Evolutionary conservation across 2,888 invertebrate species (phyloP), one percentile per base, ranked within the genome.

Genomic region (Drosophila ustulata): DNA sequence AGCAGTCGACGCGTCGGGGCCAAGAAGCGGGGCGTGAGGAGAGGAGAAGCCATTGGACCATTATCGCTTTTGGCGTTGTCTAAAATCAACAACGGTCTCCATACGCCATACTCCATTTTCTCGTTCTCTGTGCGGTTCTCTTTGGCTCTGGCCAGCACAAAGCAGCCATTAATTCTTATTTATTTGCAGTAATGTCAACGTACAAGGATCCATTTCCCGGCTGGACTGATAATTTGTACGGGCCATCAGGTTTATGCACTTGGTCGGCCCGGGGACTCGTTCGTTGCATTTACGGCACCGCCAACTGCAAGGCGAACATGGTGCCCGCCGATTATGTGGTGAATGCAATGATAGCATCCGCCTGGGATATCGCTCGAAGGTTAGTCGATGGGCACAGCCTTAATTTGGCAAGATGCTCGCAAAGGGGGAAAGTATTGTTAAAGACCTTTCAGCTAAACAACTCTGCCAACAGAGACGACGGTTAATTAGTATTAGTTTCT

Each of bases 211-310:
- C 93, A 66, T 83, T 92, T 71, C 92, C 93, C 72, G 93, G 93
- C 66, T 93, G 92, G 92, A 93, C 93, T 68, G 93, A 93, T 89
- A 93, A 93, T 89, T 89, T 93, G 78, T 92, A 93, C 81, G 93
- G 93, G 72, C 93, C 93, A 79, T 92, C 93, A 58, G 92, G 92
- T 68, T 79, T 93, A 67, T 92, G 93, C 87, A 90, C 91, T 76
- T 92, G 92, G 91, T 84, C 92, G 52, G 92, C 92, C 51, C 89
- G 91, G 77, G 93, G 93, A 71, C 83, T 92, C 68, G 90, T 93
- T 53, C 93, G 91, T 75, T 91, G 92, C 78, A 92, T 93, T 80
- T 90, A 91, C 79, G 93, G 93, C 26, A 83, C 87, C 70, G 80
- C 90, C 25, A 86, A 85, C 63, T 90, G 89, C 71, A 91, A 89